Conservation (phyloP, 2,888 invertebrate species). For the Pseudolycoriella hygida region DNA sequence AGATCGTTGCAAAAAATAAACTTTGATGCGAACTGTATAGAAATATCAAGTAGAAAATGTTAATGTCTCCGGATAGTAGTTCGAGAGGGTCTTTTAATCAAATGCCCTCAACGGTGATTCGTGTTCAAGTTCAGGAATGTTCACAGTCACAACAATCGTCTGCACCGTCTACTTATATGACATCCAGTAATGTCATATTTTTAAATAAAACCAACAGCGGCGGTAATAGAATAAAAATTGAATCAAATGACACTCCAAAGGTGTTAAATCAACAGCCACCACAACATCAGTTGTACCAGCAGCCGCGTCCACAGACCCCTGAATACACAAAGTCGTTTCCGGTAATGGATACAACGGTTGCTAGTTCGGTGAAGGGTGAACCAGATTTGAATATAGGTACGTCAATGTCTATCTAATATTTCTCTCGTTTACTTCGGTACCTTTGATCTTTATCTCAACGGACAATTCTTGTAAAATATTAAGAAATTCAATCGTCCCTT, state of each 20-base stretch:
- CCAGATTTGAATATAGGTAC: constrained; percentile 29
- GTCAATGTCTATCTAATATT: no score
- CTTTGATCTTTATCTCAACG: no score
- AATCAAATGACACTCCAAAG: neutral
- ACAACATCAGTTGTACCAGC: constrained; percentile 1
- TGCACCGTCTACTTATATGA: neutral
- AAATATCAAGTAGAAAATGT: constrained; percentile 18
- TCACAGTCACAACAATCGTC: constrained; percentile 8
- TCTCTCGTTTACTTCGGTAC: no score
- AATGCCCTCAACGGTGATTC: constrained; percentile 16
- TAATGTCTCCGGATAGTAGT: constrained; percentile 28
- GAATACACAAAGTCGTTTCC: constrained; percentile 29
- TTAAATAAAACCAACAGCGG: constrained; percentile 15
- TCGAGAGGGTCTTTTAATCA: constrained; percentile 17
- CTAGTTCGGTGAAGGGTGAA: constrained; percentile 28
- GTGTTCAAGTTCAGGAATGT: constrained; percentile 15
- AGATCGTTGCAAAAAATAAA: no score
- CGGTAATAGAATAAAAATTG: neutral
- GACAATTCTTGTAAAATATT: no score
- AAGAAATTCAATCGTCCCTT: no score
- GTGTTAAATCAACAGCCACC: neutral
- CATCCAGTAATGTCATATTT: constrained; percentile 24
- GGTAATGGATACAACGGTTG: constrained; percentile 30
- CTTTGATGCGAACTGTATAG: neutral
- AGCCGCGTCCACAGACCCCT: constrained; percentile 22